Percentiles rank a stretch among this genome's conserved stretches.
Evolutionary conservation across 2,113 vertebrate species (phyloP).

Genomic region (Manacus vitellinus): DNA sequence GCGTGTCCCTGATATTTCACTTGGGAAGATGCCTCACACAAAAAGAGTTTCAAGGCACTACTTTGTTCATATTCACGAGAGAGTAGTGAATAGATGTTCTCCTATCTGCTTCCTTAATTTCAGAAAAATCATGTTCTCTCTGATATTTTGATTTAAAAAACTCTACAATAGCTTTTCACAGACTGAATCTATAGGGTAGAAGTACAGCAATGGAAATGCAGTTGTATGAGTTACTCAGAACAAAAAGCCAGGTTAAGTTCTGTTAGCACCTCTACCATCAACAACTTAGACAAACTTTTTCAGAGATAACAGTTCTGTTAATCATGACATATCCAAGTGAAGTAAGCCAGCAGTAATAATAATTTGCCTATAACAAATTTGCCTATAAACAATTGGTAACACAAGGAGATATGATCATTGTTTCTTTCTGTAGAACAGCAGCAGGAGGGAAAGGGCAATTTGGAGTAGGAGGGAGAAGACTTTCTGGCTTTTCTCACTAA

Average conservation of each 20-base stretch:
- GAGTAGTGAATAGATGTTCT: not conserved
- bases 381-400: not conserved
- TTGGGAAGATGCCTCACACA: not conserved
- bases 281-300: not conserved
- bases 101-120: not conserved
- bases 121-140: not conserved
- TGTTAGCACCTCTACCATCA: not conserved
- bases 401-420: not conserved
- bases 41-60: not conserved
- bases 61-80: not conserved
- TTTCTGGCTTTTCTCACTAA: not conserved
- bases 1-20: not conserved
- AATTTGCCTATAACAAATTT: not conserved
- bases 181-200: not conserved
- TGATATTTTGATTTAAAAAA: not conserved
- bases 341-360: not conserved
- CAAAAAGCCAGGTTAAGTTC: not conserved
- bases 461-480: not conserved
- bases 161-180: not conserved
- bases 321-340: not conserved
- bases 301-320: not conserved
- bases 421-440: not conserved
- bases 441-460: not conserved
- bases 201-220: not conserved
- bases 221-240: not conserved